Evolutionary conservation across 2,888 invertebrate genomes (phyloP), one percentile per base, ranked within the genome.

Genomic region (Hypercompe scribonia): DNA sequence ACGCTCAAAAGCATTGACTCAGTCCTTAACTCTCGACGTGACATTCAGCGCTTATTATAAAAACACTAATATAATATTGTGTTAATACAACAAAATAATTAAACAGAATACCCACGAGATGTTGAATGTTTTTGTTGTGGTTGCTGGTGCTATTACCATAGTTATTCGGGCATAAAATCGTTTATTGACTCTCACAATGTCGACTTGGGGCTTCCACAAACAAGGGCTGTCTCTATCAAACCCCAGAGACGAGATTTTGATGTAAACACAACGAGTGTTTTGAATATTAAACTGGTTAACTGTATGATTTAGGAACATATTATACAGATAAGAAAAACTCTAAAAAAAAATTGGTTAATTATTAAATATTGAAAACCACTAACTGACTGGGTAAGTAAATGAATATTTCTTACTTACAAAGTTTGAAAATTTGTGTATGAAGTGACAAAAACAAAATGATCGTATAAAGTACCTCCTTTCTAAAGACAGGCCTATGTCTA

Each of bases 111-210:
- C 80, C 83, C 71, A 71, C 72, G 85, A 87, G 88, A 86, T 81
- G 80, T 74, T 80, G 78, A 83, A 84, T 90, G 90, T 91, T 92
- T 91, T 92, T 93, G 89, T 91, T 91, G 85, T 87, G 86, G 83
- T 86, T 84, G 81, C 81, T 75, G 76, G 80, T 82, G 81, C 86
- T 83, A 94, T 94, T 93, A 93, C 83, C 93, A 93, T 93, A 93
- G 90, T 92, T 92, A 92, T 92, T 92, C 90, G 86, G 88, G 90
- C 92, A 89, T 92, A 86, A 92, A 93, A 93, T 90, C 87, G 89
- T 90, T 91, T 92, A 90, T 91, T 92, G 90, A 91, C 90, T 89
- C 83, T 85, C 81, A 85, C 79, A 85, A 84, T 86, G 84, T 85
- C 84, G 81, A 84, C 79, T 84, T 80, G 84, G 83, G 80, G 83